Conservation (phyloP, 1,140 invertebrate genomes). For the Macrocentrus cingulum region DNA sequence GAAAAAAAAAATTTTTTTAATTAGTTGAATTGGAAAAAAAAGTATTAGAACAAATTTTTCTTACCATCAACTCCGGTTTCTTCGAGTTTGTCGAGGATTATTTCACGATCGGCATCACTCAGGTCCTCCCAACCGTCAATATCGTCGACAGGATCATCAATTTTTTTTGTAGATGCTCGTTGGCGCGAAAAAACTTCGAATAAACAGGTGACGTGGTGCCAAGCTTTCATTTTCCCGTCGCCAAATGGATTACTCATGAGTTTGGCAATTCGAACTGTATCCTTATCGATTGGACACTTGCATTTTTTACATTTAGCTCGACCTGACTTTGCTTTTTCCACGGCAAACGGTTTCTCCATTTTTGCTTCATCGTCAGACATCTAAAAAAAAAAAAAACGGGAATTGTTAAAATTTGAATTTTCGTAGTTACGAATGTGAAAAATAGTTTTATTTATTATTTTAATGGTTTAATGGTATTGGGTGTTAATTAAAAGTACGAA, state of each 20-base stretch:
- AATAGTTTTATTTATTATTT: constrained; percentile 18
- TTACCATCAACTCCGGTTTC: constrained; percentile 60
- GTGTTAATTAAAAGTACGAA: too few species aligned
- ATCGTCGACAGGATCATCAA: constrained; percentile 74
- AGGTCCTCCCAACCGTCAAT: constrained; percentile 76
- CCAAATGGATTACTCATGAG: constrained; percentile 76
- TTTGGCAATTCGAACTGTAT: constrained; percentile 73
- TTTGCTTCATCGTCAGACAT: constrained; percentile 48
- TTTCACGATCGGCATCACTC: constrained; percentile 67
- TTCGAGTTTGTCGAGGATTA: constrained; percentile 64
- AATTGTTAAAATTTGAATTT: neutral
- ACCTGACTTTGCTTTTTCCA: constrained; percentile 78
- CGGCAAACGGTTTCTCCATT: constrained; percentile 64
- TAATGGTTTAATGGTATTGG: constrained; percentile 34
- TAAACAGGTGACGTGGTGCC: constrained; percentile 79
- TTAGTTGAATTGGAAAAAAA: neutral
- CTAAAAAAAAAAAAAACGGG: neutral
- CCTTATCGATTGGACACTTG: constrained; percentile 76
- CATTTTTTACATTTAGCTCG: constrained; percentile 86
- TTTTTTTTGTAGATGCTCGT: constrained; percentile 76
- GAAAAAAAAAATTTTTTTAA: constrained; percentile 1
- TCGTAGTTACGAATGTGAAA: too few species aligned
- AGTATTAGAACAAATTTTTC: constrained; percentile 8
- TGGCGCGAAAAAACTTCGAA: constrained; percentile 80
- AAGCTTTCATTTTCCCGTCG: constrained; percentile 84